Conservation (phyloP, 2,113 vertebrate species). For the Ivindomyrus marchei region DNA sequence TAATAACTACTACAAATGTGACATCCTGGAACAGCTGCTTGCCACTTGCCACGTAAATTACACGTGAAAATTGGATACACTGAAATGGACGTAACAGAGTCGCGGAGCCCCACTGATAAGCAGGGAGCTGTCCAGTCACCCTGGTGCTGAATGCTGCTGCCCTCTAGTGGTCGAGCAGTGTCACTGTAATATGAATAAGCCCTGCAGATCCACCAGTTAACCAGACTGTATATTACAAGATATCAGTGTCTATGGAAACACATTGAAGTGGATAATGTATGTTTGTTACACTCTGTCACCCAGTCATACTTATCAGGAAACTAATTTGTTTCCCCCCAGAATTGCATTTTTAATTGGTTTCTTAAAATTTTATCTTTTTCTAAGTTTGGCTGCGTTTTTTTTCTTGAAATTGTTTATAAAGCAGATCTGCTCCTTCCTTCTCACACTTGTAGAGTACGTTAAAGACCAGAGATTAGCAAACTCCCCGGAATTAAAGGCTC, state of each 20-base stretch:
- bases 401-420: background rate
- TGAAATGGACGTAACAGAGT: background rate
- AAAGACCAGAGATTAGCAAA: constrained; percentile 9
- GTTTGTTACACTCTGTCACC: background rate
- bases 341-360: constrained; percentile 11
- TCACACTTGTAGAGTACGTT: constrained; percentile 5
- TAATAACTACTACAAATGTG: background rate
- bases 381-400: background rate
- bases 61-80: background rate
- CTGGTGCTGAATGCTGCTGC: constrained; percentile 9
- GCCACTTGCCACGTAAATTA: background rate
- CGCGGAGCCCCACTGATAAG: background rate
- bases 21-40: background rate
- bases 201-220: background rate
- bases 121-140: background rate
- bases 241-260: constrained; percentile 4
- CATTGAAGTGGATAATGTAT: constrained; percentile 1
- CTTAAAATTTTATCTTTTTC: constrained; percentile 5
- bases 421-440: background rate
- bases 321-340: background rate
- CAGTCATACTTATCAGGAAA: background rate
- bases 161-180: background rate
- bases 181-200: background rate
- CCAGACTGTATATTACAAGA: background rate
- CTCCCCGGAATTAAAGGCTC: constrained; percentile 10